Evolutionary conservation across 2,113 vertebrate genomes (phyloP).

Genomic region (Strix uralensis): DNA sequence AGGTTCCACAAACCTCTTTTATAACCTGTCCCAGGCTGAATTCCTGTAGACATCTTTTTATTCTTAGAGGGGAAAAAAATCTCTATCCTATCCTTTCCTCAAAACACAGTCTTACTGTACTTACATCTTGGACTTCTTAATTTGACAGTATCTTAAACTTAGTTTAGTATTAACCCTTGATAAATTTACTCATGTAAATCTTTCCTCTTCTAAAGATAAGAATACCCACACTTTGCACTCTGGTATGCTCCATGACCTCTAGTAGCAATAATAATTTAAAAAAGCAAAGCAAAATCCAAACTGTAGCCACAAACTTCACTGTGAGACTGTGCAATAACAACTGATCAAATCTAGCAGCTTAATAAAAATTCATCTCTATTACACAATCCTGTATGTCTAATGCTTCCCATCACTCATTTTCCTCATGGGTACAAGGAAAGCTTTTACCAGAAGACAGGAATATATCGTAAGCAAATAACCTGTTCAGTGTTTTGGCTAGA

Average conservation of each 20-base stretch:
- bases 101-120: neutral
- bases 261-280: neutral
- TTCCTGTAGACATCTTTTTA: neutral
- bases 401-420: neutral
- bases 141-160: neutral
- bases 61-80: neutral
- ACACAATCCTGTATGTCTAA: neutral
- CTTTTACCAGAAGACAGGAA: neutral
- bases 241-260: neutral
- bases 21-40: neutral
- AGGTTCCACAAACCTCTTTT: neutral
- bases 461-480: neutral
- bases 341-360: neutral
- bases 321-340: neutral
- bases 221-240: neutral
- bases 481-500: neutral
- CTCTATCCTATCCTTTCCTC: neutral
- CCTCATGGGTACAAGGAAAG: neutral
- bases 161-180: neutral
- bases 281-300: neutral
- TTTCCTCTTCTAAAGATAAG: neutral
- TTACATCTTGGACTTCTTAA: neutral
- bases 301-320: neutral
- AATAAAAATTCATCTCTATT: neutral
- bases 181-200: neutral